Conservation (phyloP, 2,888 invertebrate genomes). For the Pyrrhosoma nymphula region DNA sequence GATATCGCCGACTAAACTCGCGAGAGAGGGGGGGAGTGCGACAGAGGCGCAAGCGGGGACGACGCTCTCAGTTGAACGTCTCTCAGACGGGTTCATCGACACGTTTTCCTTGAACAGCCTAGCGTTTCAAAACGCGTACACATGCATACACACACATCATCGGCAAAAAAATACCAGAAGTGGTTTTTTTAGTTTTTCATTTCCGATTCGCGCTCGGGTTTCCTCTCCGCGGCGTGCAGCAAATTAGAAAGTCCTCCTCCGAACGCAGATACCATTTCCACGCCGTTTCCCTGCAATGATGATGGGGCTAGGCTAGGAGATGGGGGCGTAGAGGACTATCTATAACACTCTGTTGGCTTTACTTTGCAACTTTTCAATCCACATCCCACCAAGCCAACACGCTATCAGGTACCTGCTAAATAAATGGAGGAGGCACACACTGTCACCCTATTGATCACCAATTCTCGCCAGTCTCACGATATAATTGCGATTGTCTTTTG, state of each 20-base stretch:
- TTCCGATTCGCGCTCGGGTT: neutral
- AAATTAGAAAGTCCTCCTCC: neutral
- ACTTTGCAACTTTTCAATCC: neutral
- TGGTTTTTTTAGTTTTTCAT: neutral
- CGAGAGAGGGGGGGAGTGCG: neutral
- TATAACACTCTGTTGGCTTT: neutral
- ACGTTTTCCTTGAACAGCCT: neutral
- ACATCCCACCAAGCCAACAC: no score
- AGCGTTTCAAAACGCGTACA: neutral
- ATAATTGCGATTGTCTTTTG: no score
- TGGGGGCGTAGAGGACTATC: no score
- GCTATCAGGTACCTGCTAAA: no score
- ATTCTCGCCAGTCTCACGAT: no score
- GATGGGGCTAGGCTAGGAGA: neutral
- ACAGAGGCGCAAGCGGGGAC: neutral
- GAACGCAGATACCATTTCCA: neutral
- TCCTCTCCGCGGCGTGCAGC: neutral
- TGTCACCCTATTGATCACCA: no score
- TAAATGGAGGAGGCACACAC: no score
- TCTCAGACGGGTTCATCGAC: constrained; percentile 9
- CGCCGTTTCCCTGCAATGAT: neutral
- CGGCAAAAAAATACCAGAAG: neutral
- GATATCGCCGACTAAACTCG: neutral
- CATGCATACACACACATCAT: neutral
- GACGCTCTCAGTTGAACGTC: neutral